Evolutionary conservation across 2,888 invertebrate species (phyloP), one percentile per base, ranked within the genome.

Genomic region (Acleris emargana): DNA sequence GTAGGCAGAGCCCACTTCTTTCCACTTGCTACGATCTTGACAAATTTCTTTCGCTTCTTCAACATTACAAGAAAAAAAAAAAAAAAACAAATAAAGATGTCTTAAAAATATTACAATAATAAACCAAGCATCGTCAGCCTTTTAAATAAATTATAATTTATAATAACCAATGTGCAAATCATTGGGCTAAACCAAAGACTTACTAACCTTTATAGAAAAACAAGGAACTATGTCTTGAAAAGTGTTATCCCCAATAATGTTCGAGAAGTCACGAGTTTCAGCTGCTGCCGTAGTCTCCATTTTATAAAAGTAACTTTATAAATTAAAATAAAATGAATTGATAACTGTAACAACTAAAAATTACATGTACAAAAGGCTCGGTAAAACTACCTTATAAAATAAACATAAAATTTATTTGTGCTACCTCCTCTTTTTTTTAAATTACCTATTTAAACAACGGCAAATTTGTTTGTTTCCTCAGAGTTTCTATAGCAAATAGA

Each of bases 221-320:
- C 57, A 54, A 13, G 61, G 47, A n/a, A 59, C 17, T 9, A 62
- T 52, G 18, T 67, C 64, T 20, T 51, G 18, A 28, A 42, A 64
- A 38, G 55, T 18, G 47, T 50, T 59, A 16, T 11, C 22, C 5
- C n/a, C 16, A 1, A 25, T n/a, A 11, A 38, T 51, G 5, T 57
- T 59, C 52, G 20, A 49, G 7, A 53, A 18, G 20, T 63, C 55
- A 22, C 17, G 20, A 13, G 18, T 32, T n/a, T 13, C 13, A 11
- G 50, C 38, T 6, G 25, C 25, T 16, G 45, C 43, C n/a, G 62
- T 64, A 20, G 64, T 51, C 53, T 69, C 67, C 69, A 69, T 69
- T 51, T 54, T 55, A 43, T 11, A 20, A 43, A 25, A 50, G 22
- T 28, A 11, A 49, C 25, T 18, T 18, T 18, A 38, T 49, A 18